These are phyloP conservation scores for Philereme vetulata DNA, from an alignment of 2,888 invertebrate species.

Conservation along the genomic window DNA sequence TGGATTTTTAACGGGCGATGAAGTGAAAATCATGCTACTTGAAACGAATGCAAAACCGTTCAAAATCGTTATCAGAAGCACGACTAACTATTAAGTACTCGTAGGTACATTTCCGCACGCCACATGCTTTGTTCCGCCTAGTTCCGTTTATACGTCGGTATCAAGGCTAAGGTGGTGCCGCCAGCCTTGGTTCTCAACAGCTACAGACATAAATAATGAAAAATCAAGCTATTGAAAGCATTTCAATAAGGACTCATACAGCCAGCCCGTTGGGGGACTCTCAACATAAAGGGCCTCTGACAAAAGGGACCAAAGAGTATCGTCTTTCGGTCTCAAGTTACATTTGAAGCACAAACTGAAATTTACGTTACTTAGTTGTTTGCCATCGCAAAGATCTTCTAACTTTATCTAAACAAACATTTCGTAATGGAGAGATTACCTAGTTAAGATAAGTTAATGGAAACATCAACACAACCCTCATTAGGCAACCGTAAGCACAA, in stretches of 20 bases:
- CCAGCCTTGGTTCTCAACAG: conserved; percentile 42
- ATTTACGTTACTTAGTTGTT: conserved; percentile 21
- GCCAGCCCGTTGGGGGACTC: background rate
- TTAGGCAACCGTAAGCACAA: conserved; percentile 29
- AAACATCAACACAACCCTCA: conserved; percentile 32
- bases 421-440: conserved; percentile 3
- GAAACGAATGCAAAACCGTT: conserved; percentile 10
- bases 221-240: conserved; percentile 41
- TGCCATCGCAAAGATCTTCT: conserved; percentile 20
- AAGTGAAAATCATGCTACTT: background rate
- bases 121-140: conserved; percentile 45
- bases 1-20: too few species aligned
- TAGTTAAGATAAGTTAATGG: conserved; percentile 22
- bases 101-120: conserved; percentile 41
- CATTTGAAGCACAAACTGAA: conserved; percentile 25
- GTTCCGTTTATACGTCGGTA: conserved; percentile 35
- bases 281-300: conserved; percentile 36
- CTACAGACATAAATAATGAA: conserved; percentile 43
- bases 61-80: conserved; percentile 30
- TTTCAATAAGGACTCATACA: conserved; percentile 36
- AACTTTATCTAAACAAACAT: conserved; percentile 11
- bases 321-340: conserved; percentile 47
- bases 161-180: conserved; percentile 41
- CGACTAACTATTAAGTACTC: conserved; percentile 27
- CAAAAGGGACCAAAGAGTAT: conserved; percentile 35